phyloP scores from a whole-genome alignment of 2,888 invertebrate species.

The Ptychoptera albimana region DNA sequence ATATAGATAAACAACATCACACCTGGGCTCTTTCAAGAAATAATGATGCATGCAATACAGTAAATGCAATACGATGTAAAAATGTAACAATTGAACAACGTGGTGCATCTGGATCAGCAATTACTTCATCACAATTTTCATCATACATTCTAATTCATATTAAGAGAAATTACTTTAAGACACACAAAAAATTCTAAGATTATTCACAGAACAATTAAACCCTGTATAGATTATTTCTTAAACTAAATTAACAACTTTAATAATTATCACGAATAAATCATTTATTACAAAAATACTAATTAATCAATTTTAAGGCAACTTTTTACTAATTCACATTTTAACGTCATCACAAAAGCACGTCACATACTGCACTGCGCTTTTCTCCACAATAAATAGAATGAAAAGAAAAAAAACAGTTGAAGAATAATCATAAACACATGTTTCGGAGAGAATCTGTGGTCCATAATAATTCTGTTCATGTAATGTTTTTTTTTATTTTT shows the following conservation, averaged over 20 bases:
- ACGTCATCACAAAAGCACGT: slow-evolving; percentile 3
- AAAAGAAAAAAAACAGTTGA: not conserved
- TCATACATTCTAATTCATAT: slow-evolving; percentile 11
- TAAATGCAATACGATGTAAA: slow-evolving; percentile 15
- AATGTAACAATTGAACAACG: slow-evolving; percentile 15
- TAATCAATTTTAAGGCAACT: not conserved
- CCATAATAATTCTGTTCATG: no score
- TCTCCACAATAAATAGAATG: no score
- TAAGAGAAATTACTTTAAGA: not conserved
- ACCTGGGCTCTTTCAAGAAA: slow-evolving; percentile 13
- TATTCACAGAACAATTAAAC: no score
- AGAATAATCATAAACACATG: no score
- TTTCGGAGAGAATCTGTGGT: no score
- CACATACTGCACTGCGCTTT: slow-evolving; percentile 5
- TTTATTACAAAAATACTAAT: not conserved
- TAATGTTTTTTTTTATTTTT: no score
- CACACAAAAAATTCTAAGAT: no score
- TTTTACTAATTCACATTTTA: not conserved
- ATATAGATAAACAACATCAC: not conserved
- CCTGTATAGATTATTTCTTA: not conserved
- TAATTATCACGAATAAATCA: no score
- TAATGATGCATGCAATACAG: slow-evolving; percentile 15
- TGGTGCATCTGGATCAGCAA: slow-evolving; percentile 11
- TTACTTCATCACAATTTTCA: slow-evolving; percentile 12
- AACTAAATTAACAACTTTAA: not conserved